Base-by-base conservation (phyloP, 2,888 invertebrate species). In the Eucera pruinosa region DNA sequence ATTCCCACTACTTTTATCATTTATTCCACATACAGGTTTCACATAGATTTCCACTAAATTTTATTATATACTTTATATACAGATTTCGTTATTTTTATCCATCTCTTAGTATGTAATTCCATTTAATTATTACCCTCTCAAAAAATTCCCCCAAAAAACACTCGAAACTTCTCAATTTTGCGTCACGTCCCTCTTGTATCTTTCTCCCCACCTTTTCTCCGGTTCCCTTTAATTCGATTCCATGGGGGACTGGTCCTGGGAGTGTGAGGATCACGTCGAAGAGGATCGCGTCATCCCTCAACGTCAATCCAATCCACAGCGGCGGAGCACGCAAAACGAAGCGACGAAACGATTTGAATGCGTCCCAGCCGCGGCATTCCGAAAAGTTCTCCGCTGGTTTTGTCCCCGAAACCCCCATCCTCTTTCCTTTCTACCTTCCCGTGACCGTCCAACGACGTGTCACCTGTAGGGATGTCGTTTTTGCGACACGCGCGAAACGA, bases 261-360 rank as follows among this genome's bases (percentile, higher is more conserved):
- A 82, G 57, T 69, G 74, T 50, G 69, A 67, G 65, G 64, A 50
- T 58, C 64, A 62, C 61, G 64, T 60, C 66, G 30, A 54, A 60
- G 80, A 83, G 80, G 84, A 87, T 82, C 90, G 91, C 88, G 91
- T 91, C 91, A 91, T 92, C 89, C 90, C 89, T 92, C 91, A 91
- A 91, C 89, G 92, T 92, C 92, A 92, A 91, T 91, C 90, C 92
- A 92, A 91, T 91, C 90, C 83, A 61, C 55, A 73, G 81, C 79
- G 82, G 77, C 69, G 71, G 77, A 65, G 85, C 81, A 86, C 88
- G 82, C 86, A 84, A 87, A 86, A 87, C 86, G 86, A 86, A 88
- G 88, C 87, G 87, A 86, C 88, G 86, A 78, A 80, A 86, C 89
- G 89, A 91, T 91, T 91, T 91, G 90, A 91, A 90, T 91, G 91